Evolutionary conservation across 2,888 invertebrate genomes (phyloP).

Genomic region (Morpho helenor): DNA sequence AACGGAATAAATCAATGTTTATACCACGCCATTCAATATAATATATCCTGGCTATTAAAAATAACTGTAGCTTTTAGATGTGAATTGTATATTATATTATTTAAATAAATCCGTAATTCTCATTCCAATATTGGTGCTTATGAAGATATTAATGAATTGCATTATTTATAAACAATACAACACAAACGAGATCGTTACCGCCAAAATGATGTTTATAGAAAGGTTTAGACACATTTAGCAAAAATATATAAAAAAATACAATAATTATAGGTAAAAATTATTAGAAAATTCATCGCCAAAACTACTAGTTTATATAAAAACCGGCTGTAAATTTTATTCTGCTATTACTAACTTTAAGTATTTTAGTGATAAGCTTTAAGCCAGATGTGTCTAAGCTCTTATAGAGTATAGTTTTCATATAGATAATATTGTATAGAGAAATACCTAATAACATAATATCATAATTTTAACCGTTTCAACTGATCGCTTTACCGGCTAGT

Average conservation of each 20-base stretch:
- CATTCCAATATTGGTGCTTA: conserved; percentile 60
- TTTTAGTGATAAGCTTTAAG: not conserved
- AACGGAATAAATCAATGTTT: too few relatives aligned
- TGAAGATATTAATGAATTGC: conserved; percentile 46
- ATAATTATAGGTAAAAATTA: too few relatives aligned
- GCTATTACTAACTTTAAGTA: too few relatives aligned
- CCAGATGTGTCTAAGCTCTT: conserved; percentile 12
- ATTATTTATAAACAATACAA: conserved; percentile 29
- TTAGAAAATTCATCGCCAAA: too few relatives aligned
- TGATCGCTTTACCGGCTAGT: conserved; percentile 29
- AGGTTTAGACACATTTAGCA: conserved; percentile 11
- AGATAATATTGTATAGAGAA: conserved; percentile 14
- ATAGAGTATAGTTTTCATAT: conserved; percentile 5
- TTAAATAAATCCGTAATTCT: conserved; percentile 7
- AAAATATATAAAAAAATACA: not conserved
- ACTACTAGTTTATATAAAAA: not conserved
- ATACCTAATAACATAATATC: not conserved
- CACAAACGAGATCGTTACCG: too few relatives aligned
- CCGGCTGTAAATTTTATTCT: too few relatives aligned
- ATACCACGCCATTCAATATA: too few relatives aligned
- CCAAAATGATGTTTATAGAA: conserved; percentile 13
- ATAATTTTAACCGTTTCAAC: conserved; percentile 8
- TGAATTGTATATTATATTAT: too few relatives aligned
- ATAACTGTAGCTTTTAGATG: too few relatives aligned
- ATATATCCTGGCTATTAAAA: too few relatives aligned